Base-by-base conservation (phyloP, 1,140 invertebrate species). In the Paraescarpia echinospica region DNA sequence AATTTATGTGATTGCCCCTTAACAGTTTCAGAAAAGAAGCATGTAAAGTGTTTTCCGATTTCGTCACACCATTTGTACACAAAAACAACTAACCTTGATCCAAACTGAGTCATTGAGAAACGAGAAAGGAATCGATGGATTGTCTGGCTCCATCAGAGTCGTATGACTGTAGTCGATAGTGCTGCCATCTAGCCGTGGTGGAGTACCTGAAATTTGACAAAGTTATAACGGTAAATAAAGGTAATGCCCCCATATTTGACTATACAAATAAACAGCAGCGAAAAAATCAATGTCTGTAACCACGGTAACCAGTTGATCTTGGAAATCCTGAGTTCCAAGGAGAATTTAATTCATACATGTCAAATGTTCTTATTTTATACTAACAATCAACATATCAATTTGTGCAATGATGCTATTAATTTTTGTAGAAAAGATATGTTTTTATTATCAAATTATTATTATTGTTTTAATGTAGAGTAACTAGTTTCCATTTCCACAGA, bases 51-150 rank as follows among this genome's bases (percentile, higher is more conserved):
- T 41, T 41, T 41, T 41, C 4, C 4, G 4, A 41, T 41, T 41
- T 41, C 41, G 4, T 12, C 4, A 41, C 4, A 12, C 6, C 27
- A 31, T 27, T 27, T 77, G 12, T 27, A 77, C 14, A 48, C 41
- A 48, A 48, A 48, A 48, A 48, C 41, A 77, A 77, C 59, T 8
- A 77, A 97, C 97, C 92, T 97, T 96, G 35, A 99, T 97, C 98
- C 98, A 98, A 14, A 99, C 98, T 59, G 96, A 94, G n/a, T 97
- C 96, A 95, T 98, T 99, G 94, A 99, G 96, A 95, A 98, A 99
- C 4, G 98, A 99, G 96, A 99, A 99, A 14, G 98, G 98, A 77
- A 96, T 94, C 0, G 98, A 98, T 27, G 97, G 97, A 95, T 97
- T 94, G 95, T 99, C 98, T 14, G 97, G 97, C 1, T 94, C 90